Conservation (phyloP, 2,113 vertebrate genomes). For the Leucoraja erinaceus region DNA sequence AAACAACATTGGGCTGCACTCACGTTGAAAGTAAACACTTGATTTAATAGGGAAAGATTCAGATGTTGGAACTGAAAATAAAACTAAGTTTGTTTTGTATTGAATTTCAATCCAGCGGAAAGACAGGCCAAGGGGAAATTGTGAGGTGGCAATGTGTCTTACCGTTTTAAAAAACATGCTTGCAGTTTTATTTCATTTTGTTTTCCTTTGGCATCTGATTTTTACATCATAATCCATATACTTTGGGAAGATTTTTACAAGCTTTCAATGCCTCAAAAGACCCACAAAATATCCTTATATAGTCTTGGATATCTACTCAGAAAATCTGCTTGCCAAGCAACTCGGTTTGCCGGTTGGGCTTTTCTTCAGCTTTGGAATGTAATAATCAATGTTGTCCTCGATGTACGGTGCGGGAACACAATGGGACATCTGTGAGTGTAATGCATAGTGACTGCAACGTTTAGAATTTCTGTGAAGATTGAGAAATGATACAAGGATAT, state of each 20-base stretch:
- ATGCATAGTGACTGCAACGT: background rate
- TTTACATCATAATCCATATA: background rate
- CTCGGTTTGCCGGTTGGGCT: background rate
- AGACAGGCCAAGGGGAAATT: background rate
- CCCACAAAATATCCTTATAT: background rate
- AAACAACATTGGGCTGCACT: constrained; percentile 7
- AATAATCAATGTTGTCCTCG: constrained; percentile 9
- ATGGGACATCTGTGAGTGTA: constrained; percentile 12
- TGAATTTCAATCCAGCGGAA: constrained; percentile 12
- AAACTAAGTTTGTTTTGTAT: background rate
- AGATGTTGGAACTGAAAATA: constrained; percentile 34
- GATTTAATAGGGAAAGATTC: constrained; percentile 21
- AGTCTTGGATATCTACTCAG: background rate
- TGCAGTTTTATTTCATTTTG: background rate
- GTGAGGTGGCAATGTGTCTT: background rate
- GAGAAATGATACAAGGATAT: constrained; percentile 1
- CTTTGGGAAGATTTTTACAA: background rate
- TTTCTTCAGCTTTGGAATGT: background rate
- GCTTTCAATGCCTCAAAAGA: background rate
- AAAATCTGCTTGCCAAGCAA: background rate
- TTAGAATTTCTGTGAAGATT: constrained; percentile 1
- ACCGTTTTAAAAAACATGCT: background rate
- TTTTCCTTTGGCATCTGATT: background rate
- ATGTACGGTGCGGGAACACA: background rate
- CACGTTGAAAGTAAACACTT: background rate